These are phyloP conservation scores for Babyrousa celebensis DNA, from an alignment of 2,797 vertebrate species.

Conservation along the genomic window DNA sequence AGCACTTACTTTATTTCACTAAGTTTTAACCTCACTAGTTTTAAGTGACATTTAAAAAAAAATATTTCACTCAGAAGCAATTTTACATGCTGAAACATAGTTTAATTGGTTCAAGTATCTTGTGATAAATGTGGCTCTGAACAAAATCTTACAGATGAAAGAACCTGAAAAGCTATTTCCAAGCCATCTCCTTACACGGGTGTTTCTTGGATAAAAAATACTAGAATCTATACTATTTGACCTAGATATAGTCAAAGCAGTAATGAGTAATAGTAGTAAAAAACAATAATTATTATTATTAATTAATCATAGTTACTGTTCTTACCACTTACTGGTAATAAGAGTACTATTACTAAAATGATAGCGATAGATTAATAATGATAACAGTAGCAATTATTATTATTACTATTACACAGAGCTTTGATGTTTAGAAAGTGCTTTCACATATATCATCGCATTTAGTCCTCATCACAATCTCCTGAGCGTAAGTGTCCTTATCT, in stretches of 20 bases:
- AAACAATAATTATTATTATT: neutral
- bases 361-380: neutral
- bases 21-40: conserved; percentile 27
- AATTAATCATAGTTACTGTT: neutral
- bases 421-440: conserved; percentile 30
- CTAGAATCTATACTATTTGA: conserved; percentile 22
- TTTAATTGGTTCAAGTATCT: conserved; percentile 18
- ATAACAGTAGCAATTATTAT: conserved; percentile 48
- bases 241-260: conserved; percentile 55
- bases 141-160: conserved; percentile 19
- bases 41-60: conserved; percentile 34
- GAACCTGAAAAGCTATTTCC: conserved; percentile 49
- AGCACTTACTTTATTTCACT: neutral
- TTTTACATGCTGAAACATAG: neutral
- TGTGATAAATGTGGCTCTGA: conserved; percentile 14
- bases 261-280: conserved; percentile 13
- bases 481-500: neutral
- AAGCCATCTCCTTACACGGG: conserved; percentile 8
- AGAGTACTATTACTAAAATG: neutral
- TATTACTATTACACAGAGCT: conserved; percentile 4
- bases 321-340: neutral
- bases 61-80: neutral
- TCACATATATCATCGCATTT: neutral
- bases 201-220: conserved; percentile 63
- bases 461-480: neutral